Base-by-base conservation (phyloP, 2,888 invertebrate genomes). In the Dorcus hopei region DNA sequence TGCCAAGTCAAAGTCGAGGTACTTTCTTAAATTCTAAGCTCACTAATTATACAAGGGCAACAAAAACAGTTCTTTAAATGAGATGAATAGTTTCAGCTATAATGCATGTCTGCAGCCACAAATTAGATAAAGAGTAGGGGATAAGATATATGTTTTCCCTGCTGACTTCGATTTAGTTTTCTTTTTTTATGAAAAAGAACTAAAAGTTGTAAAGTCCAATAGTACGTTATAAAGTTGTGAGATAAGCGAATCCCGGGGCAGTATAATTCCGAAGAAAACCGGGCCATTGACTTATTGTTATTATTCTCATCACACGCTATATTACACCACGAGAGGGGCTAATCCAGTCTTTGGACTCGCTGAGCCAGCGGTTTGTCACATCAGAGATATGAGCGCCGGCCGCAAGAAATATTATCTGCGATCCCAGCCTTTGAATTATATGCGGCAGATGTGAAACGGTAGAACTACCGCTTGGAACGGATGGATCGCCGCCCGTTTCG, bases 291-390 rank as follows among this genome's bases (percentile, higher is more conserved):
- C 74, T 77, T 77, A 77, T 76, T 77, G 76, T 77, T 77, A 77
- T 77, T 75, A 76, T 77, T 77, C 76, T 73, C 75, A 76, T 76
- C 76, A 76, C 75, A 77, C 74, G 74, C 72, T 70, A 73, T 76
- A 76, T 76, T 76, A 76, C 73, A 74, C 72, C 70, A 71, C 70
- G 71, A 72, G 71, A 70, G 71, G 71, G 70, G 73, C 74, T 74
- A 74, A 74, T 74, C 74, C 73, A 72, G 70, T 71, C 68, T 66
- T 68, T 67, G 72, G 70, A 70, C 71, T 69, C 63, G 77, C 76
- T 76, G 76, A 77, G 73, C 74, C 70, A 72, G 77, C 77, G 73
- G 74, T 77, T 77, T 76, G 76, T 76, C 77, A 76, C 76, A 74
- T 74, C 70, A 66, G 71, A 74, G 74, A 75, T 74, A 74, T 76